Evolutionary conservation across 1,140 invertebrate species (phyloP), one percentile per base, ranked within the genome.

Genomic region (Littorina saxatilis): DNA sequence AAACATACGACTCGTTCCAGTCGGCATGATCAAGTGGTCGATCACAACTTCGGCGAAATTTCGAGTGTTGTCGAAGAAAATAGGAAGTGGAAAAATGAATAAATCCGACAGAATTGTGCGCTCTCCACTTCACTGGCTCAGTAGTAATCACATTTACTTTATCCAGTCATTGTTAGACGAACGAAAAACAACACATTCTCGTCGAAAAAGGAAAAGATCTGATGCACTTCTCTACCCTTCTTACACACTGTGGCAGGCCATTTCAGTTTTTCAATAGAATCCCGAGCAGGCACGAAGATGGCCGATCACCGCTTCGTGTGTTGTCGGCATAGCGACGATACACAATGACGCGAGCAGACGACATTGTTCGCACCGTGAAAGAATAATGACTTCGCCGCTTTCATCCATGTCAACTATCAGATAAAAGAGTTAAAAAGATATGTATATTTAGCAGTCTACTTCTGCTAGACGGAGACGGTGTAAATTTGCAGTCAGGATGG

Each of bases 251-350:
- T 66, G n/a, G n/a, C 27, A 9, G 32, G 5, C 63, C 35, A 35
- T 9, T 27, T 20, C 11, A 39, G 63, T 32, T 68, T 68, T 68
- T 68, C 63, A 68, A 32, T 39, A 13, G 39, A 35, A 68, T 35
- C 63, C 7, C 63, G 63, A 68, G 35, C 63, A 39, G 13, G 29
- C 39, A 32, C 63, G 63, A 39, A 68, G 35, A 68, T 4, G 2
- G 11, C 5, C 63, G 63, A 68, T 39, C 37, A 39, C 20, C 9
- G n/a, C 63, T 68, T 39, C 63, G 63, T 35, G 7, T 17, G 35
- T 32, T 68, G 63, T 68, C 63, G 63, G 63, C 63, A 68, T 68
- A 68, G 63, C 63, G 63, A 68, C 63, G 13, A 20, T 68, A 68
- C 63, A 68, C 63, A 68, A 68, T 58, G 55, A 27, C n/a, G 55